Conservation (phyloP, 1,140 invertebrate genomes). For the Eriosoma lanigerum region DNA sequence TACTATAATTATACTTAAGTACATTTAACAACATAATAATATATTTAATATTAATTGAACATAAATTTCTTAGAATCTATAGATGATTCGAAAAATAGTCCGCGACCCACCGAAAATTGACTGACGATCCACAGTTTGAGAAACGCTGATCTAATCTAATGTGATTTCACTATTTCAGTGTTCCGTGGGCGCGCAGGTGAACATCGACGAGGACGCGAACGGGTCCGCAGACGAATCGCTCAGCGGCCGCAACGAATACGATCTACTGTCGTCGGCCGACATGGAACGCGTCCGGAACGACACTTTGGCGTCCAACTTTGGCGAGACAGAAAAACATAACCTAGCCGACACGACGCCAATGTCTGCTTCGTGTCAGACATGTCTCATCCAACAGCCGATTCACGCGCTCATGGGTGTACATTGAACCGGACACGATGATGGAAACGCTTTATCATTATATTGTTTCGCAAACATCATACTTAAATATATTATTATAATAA, state of each 20-base stretch:
- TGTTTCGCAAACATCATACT: not conserved
- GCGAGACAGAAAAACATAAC: constrained; percentile 2
- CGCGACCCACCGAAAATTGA: no score
- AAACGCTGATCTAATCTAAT: no score
- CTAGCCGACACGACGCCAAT: not conserved
- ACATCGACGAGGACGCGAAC: constrained; percentile 36
- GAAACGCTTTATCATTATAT: not conserved
- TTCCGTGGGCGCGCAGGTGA: constrained; percentile 41
- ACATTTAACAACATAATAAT: no score
- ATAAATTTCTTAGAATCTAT: no score
- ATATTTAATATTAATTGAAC: no score
- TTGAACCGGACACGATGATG: constrained; percentile 3
- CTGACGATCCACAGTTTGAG: no score
- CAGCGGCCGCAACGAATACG: not conserved
- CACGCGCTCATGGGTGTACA: constrained; percentile 45
- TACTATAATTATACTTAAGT: no score
- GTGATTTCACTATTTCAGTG: constrained; percentile 16
- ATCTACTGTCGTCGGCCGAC: not conserved
- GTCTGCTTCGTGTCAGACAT: constrained; percentile 19
- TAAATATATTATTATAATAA: not conserved
- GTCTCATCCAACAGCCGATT: constrained; percentile 40
- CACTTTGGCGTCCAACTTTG: not conserved
- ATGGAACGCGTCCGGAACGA: not conserved
- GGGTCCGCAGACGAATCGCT: constrained; percentile 38
- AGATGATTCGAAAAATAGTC: no score